phyloP scores from a whole-genome alignment of 2,888 invertebrate species.

The Ceratothoa steindachneri region DNA sequence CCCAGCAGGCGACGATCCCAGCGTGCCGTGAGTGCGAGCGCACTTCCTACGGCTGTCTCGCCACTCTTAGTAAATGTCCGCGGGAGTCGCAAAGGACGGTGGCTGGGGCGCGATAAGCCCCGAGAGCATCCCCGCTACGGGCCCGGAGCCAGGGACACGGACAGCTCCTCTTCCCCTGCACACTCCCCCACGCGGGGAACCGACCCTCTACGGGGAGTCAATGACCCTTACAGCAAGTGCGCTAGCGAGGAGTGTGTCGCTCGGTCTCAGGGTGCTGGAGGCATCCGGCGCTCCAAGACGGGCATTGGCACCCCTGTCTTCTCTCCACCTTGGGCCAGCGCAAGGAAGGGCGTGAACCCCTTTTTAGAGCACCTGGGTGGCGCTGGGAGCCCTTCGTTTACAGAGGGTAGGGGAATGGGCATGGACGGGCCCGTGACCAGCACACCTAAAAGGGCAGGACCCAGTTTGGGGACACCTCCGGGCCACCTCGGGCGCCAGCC shows the following conservation, averaged over 20 bases:
- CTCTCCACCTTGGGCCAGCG: not conserved
- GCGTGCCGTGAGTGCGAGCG: slow-evolving; percentile 37
- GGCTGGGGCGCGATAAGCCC: slow-evolving; percentile 1
- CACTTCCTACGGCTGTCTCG: slow-evolving; percentile 35
- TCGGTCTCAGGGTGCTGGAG: slow-evolving; percentile 4
- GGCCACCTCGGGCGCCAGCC: not conserved
- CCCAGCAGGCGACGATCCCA: slow-evolving; percentile 32
- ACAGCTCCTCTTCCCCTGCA: slow-evolving; percentile 8
- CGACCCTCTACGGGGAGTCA: slow-evolving; percentile 22
- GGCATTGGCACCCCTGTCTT: not conserved
- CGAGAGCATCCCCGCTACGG: not conserved
- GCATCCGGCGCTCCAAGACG: not conserved
- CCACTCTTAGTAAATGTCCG: slow-evolving; percentile 32
- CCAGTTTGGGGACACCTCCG: not conserved
- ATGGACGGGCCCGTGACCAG: slow-evolving; percentile 33
- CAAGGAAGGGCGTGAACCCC: too few species aligned
- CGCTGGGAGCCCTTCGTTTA: not conserved
- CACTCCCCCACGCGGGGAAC: slow-evolving; percentile 1
- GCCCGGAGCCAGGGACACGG: not conserved
- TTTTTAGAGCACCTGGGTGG: not conserved
- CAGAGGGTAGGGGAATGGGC: slow-evolving; percentile 19
- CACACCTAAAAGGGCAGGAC: slow-evolving; percentile 33
- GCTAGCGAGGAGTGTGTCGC: slow-evolving; percentile 30
- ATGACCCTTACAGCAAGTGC: slow-evolving; percentile 33
- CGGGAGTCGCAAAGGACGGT: slow-evolving; percentile 18